Evolutionary conservation across 1,140 invertebrate genomes (phyloP).

Genomic region (Hydropsyche tenuis): DNA sequence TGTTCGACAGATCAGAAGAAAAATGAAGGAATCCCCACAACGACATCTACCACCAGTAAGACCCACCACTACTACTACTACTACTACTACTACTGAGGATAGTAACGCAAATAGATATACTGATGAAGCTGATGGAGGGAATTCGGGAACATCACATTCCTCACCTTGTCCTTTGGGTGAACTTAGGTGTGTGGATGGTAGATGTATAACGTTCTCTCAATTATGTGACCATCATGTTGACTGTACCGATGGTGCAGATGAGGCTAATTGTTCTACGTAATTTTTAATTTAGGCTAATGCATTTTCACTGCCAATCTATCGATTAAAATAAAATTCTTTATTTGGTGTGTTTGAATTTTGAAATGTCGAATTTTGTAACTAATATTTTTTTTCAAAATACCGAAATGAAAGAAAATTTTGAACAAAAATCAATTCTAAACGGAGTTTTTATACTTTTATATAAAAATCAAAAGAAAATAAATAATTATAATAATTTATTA

Average conservation of each 20-base stretch:
- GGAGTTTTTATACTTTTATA: too few relatives aligned
- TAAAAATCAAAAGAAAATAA: not conserved
- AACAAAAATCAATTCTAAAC: too few relatives aligned
- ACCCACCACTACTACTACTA: constrained; percentile 23
- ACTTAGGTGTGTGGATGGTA: constrained; percentile 67
- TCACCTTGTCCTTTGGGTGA: constrained; percentile 66
- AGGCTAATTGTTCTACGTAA: constrained; percentile 65
- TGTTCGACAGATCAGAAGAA: constrained; percentile 33
- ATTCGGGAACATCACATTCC: constrained; percentile 50
- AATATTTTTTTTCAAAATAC: too few relatives aligned
- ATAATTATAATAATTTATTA: constrained; percentile 1
- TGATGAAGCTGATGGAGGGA: not conserved
- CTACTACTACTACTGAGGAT: not conserved
- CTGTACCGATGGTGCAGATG: constrained; percentile 68
- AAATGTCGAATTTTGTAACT: too few relatives aligned
- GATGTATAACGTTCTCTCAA: constrained; percentile 68
- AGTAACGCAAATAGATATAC: not conserved
- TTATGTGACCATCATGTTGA: constrained; percentile 69
- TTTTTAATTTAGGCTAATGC: constrained; percentile 1
- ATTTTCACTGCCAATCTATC: constrained; percentile 20
- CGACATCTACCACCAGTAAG: constrained; percentile 20
- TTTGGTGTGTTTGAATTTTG: too few relatives aligned
- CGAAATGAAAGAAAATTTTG: too few relatives aligned
- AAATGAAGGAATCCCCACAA: constrained; percentile 10
- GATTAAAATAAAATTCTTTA: too few relatives aligned